Base-by-base conservation (phyloP, 2,888 invertebrate species). In the Chirona hameri region DNA sequence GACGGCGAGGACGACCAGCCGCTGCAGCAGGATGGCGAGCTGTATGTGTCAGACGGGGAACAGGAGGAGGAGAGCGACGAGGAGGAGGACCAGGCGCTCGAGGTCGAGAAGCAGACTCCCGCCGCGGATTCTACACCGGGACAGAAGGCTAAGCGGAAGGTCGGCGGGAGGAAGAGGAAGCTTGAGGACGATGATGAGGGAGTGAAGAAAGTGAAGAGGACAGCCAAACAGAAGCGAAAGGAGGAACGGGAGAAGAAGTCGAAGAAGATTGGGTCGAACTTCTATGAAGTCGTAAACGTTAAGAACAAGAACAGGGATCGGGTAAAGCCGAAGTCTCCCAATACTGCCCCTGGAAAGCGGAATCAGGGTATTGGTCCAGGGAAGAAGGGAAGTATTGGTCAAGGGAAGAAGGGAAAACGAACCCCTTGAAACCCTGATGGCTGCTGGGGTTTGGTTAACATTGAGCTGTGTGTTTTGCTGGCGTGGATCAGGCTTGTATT, bases 241-340 rank as follows among this genome's bases (percentile, higher is more conserved):
- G 29, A 52, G 79, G 46, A 57, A 52, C 76, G 57, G 79, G 46
- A 48, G 24, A 79, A 82, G 82, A 76, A 79, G 79, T 79, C 29
- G 21, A 57, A 39, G 24, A 82, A 94, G 87, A 92, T 94, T 84
- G 96, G 96, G 86, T 95, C 94, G 88, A 94, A 96, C 89, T 96
- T 96, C 87, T 96, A 96, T 88, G 95, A 95, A 91, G 92, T 93
- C 55, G 91, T 93, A 18, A 96, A 96, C 90, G 96, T 96, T 82
- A 96, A 96, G 88, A 96, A 96, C 57, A 83, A 83, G 76, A 80
- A 55, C 48, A 52, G 52, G 76, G 52, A 55, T n/a, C 24, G 52
- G 21, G 4, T 48, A 9, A 80, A 80, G 14, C 48, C 48, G n/a
- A 80, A 55, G 24, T 48, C 52, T 3, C n/a, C 14, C 0, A 27